Evolutionary conservation across 1,140 invertebrate species (phyloP).

Genomic region (Trichonephila clavata): DNA sequence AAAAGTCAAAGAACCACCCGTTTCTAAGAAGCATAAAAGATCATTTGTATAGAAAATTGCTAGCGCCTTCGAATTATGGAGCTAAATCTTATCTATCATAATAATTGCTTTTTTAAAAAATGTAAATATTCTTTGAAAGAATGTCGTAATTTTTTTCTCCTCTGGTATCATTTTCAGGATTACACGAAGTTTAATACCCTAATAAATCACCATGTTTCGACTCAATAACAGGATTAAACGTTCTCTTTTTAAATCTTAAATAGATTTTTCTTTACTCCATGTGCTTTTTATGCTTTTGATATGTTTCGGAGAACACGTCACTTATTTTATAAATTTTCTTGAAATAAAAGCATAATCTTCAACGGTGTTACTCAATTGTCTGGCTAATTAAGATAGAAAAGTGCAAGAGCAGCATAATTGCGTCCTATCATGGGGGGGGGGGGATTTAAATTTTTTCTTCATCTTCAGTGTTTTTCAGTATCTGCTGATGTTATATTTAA

Average conservation of each 20-base stretch:
- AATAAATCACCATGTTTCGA: neutral
- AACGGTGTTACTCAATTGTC: neutral
- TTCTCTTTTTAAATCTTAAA: neutral
- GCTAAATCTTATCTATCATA: neutral
- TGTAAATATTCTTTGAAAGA: neutral
- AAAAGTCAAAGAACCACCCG: too few relatives aligned
- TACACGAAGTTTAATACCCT: neutral
- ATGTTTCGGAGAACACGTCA: neutral
- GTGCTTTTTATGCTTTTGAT: too few relatives aligned
- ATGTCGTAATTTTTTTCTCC: neutral
- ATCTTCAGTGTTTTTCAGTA: neutral
- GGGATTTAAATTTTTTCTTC: neutral
- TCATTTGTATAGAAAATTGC: neutral
- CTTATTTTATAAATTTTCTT: neutral
- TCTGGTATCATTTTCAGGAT: neutral
- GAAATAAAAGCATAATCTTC: neutral
- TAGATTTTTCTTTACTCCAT: neutral
- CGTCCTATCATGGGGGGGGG: neutral
- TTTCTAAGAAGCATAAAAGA: neutral
- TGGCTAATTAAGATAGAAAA: constrained; percentile 6
- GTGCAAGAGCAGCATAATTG: neutral
- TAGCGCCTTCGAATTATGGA: neutral
- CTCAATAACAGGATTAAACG: neutral
- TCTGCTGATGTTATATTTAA: neutral
- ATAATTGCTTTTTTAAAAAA: neutral